Evolutionary conservation across 2,113 vertebrate species (phyloP).

Genomic region (Symphodus melops): DNA sequence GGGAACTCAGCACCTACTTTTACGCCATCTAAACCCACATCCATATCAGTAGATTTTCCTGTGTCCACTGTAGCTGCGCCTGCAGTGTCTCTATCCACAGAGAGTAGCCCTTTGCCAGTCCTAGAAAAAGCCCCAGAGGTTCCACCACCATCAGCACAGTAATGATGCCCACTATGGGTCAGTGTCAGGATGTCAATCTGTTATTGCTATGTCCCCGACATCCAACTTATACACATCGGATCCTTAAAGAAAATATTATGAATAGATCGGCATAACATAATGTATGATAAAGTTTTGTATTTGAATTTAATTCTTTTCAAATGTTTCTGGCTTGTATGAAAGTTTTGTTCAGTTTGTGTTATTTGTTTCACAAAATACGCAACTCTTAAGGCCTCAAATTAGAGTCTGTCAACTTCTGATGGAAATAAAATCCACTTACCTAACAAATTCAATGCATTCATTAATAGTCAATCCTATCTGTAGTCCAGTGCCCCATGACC

Average conservation of each 20-base stretch:
- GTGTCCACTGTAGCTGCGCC: constrained; percentile 19
- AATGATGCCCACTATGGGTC: background rate
- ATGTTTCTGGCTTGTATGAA: background rate
- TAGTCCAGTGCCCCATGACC: background rate
- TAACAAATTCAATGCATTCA: background rate
- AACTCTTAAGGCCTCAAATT: background rate
- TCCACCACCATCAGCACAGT: background rate
- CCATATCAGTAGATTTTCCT: constrained; percentile 22
- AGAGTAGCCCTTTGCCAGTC: background rate
- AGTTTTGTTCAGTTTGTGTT: background rate
- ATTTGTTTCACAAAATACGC: background rate
- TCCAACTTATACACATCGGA: background rate
- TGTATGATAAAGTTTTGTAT: background rate
- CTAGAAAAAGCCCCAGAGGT: constrained; percentile 13
- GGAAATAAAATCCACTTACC: background rate
- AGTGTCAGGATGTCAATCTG: background rate
- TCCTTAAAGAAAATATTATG: too few relatives aligned
- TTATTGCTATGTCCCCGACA: background rate
- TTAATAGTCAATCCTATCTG: background rate
- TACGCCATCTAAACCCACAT: constrained; percentile 1
- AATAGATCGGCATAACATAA: too few relatives aligned
- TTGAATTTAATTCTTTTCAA: background rate
- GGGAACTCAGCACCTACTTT: constrained; percentile 14
- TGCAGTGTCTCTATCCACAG: constrained; percentile 19
- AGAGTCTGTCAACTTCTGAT: background rate